Percentiles rank a stretch among this genome's conserved stretches.
phyloP scores from a whole-genome alignment of 2,797 vertebrate genomes.

The Coreius guichenoti region DNA sequence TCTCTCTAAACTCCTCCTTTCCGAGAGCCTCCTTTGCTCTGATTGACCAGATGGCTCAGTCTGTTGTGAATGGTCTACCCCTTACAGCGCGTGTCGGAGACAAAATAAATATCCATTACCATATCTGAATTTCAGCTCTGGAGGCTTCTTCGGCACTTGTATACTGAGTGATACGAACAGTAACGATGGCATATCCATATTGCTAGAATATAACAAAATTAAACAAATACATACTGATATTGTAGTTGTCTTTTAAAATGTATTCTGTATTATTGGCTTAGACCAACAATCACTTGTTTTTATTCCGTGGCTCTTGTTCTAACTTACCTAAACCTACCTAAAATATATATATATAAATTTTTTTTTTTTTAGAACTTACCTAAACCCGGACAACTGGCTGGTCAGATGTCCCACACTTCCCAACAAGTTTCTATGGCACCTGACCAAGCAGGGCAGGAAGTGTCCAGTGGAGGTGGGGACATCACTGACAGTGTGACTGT shows the following conservation, averaged over 20 bases:
- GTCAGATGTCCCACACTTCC: slow-evolving; percentile 56
- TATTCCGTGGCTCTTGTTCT: neutral
- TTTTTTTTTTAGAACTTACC: slow-evolving; percentile 70
- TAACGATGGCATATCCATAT: neutral
- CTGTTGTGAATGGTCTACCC: neutral
- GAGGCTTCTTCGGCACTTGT: neutral
- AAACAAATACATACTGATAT: neutral
- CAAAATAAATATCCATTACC: no score
- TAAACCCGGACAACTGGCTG: slow-evolving; percentile 65
- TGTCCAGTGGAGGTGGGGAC: slow-evolving; percentile 87
- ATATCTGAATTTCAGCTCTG: no score
- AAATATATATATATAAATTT: neutral
- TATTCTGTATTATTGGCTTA: neutral
- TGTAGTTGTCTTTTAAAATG: neutral
- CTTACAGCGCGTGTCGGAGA: no score
- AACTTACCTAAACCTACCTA: no score
- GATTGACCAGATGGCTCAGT: neutral
- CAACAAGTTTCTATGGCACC: slow-evolving; percentile 24
- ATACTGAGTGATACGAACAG: neutral
- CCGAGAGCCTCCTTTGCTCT: no score
- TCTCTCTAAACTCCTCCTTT: neutral
- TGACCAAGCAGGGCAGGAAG: slow-evolving; percentile 77
- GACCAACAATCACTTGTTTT: neutral
- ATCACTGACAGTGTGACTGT: slow-evolving; percentile 87
- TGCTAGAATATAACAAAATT: no score